These are phyloP conservation scores for Aleiodes leptofemur DNA, from an alignment of 2,888 invertebrate species.

Conservation along the genomic window DNA sequence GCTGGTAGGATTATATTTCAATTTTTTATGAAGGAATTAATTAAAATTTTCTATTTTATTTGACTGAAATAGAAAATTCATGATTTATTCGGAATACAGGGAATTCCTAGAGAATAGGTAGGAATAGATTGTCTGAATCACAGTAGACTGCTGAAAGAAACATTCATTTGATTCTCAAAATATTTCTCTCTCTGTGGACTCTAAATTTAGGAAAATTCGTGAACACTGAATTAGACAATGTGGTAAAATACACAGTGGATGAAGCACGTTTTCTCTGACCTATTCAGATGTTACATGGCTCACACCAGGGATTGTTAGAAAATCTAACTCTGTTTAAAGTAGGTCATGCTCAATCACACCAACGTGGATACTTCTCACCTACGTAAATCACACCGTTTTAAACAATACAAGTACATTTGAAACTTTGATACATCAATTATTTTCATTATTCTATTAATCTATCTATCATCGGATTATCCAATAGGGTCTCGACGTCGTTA, in stretches of 20 bases:
- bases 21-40: too few relatives aligned
- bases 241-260: slow-evolving; percentile 9
- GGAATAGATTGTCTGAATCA: too few relatives aligned
- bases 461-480: background rate
- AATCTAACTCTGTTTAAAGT: slow-evolving; percentile 14
- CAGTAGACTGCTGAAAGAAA: too few relatives aligned
- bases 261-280: background rate
- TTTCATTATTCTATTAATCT: slow-evolving; percentile 17
- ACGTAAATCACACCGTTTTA: slow-evolving; percentile 14
- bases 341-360: slow-evolving; percentile 19
- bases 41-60: background rate
- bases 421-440: slow-evolving; percentile 31
- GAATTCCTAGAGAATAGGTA: background rate
- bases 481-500: background rate
- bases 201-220: slow-evolving; percentile 9
- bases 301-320: slow-evolving; percentile 15
- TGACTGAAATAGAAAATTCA: background rate
- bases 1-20: background rate
- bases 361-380: background rate
- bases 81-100: background rate
- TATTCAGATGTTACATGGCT: slow-evolving; percentile 14
- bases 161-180: background rate
- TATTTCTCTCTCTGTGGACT: background rate
- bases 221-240: background rate
- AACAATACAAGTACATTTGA: background rate